These are phyloP conservation scores for Copidosoma aretas DNA, from an alignment of 2,888 invertebrate species.

Conservation along the genomic window DNA sequence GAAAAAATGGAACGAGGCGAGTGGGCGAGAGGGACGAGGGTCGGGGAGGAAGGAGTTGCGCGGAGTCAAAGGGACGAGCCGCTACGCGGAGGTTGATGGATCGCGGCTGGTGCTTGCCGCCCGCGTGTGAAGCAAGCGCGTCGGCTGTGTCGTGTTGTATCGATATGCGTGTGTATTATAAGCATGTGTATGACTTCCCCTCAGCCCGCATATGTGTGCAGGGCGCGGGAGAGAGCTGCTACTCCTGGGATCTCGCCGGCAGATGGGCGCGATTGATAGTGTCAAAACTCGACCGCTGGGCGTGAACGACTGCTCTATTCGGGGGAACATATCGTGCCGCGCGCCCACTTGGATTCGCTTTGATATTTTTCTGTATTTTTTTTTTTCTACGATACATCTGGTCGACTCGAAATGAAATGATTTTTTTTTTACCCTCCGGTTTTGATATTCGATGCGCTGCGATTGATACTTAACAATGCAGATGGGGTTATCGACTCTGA, in stretches of 20 bases:
- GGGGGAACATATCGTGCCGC: slow-evolving; percentile 38
- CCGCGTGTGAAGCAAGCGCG: background rate
- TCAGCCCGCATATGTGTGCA: background rate
- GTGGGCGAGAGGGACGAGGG: background rate
- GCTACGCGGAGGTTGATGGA: slow-evolving; percentile 31
- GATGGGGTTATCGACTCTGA: no score
- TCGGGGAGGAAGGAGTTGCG: background rate
- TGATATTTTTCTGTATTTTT: background rate
- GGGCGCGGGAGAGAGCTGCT: background rate
- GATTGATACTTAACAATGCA: no score
- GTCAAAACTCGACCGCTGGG: slow-evolving; percentile 47
- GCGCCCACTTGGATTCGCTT: background rate
- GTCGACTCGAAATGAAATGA: no score
- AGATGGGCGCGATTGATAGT: slow-evolving; percentile 48
- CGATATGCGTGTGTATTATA: background rate
- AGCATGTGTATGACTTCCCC: background rate
- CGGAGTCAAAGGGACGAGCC: slow-evolving; percentile 18
- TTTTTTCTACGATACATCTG: background rate
- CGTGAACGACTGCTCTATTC: slow-evolving; percentile 48
- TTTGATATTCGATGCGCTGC: no score
- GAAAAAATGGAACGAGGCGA: background rate
- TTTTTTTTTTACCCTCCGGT: no score
- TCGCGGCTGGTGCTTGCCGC: slow-evolving; percentile 8
- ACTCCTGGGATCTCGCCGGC: slow-evolving; percentile 24
- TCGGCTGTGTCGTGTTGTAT: background rate